Conservation (phyloP, 2,797 vertebrate species). For the Etheostoma perlongum region DNA sequence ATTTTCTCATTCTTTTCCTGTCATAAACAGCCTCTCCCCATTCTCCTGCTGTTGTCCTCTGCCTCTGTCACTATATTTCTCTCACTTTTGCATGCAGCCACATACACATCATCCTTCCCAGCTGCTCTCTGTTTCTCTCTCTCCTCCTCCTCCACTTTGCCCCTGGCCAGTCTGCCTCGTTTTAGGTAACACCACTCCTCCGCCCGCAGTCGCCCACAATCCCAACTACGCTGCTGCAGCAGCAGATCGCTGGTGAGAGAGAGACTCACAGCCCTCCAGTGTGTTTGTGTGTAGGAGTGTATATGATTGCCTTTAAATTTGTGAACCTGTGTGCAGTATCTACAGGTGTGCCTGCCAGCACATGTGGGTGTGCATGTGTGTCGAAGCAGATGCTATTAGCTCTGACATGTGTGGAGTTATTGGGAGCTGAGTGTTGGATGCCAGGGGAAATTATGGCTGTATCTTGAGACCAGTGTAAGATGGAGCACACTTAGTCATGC, state of each 20-base stretch:
- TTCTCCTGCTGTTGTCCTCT: slow-evolving; percentile 12
- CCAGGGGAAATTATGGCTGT: slow-evolving; percentile 64
- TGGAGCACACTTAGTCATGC: slow-evolving; percentile 67
- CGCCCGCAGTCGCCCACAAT: slow-evolving; percentile 45
- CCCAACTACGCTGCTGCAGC: slow-evolving; percentile 29
- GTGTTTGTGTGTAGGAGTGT: slow-evolving; percentile 56
- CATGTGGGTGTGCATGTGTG: slow-evolving; percentile 34
- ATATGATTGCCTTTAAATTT: slow-evolving; percentile 45
- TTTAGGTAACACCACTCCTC: slow-evolving; percentile 57
- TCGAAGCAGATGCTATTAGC: slow-evolving; percentile 50
- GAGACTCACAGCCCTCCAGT: slow-evolving; percentile 41
- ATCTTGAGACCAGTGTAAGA: slow-evolving; percentile 59
- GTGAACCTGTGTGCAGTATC: slow-evolving; percentile 38
- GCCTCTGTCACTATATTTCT: slow-evolving; percentile 20
- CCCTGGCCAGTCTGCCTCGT: slow-evolving; percentile 53
- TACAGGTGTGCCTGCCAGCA: slow-evolving; percentile 44
- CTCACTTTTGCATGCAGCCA: slow-evolving; percentile 39
- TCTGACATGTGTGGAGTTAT: slow-evolving; percentile 59
- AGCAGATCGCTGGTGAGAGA: slow-evolving; percentile 33
- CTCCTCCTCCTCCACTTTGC: slow-evolving; percentile 43
- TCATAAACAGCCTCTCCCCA: slow-evolving; percentile 3
- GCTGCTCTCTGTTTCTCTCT: slow-evolving; percentile 45
- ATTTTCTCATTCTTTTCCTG: slow-evolving; percentile 13
- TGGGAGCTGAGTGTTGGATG: slow-evolving; percentile 52
- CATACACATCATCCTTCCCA: slow-evolving; percentile 50